Evolutionary conservation across 2,113 vertebrate species (phyloP), one percentile per base, ranked within the genome.

Genomic region (Ellobius talpinus): DNA sequence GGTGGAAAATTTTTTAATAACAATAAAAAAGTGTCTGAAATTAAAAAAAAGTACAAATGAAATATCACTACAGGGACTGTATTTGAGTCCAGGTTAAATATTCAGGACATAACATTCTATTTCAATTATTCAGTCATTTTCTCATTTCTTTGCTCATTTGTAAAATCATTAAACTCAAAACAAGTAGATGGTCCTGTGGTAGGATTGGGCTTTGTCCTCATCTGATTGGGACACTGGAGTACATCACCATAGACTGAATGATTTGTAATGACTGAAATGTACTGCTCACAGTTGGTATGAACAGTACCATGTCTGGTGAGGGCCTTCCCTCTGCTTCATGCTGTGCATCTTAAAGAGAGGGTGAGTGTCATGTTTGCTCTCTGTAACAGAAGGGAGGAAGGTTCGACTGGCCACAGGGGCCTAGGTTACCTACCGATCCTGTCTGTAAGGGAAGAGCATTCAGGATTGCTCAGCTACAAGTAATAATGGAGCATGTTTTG

Each of bases 101-200:
- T 14, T 95, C 77, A 89, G 2, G 7, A 39, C 8, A 79, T 45
- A 87, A 87, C 14, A 14, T 73, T 94, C 11, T 31, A 82, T 78
- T 92, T 90, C 16, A 90, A 24, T 17, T 14, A 93, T 19, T 86
- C 8, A 19, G 13, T 77, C 36, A 94, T 90, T 52, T 92, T 89
- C 33, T 92, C 5, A 55, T 58, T 55, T 78, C 11, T 92, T 94
- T 94, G 42, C 21, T 89, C 39, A 42, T 92, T 76, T 90, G 33
- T 66, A 95, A 96, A 76, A 86, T 42, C 2, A 68, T 72, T 73
- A 84, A 87, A 77, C 87, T 66, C 31, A 63, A 63, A 70, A 55
- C 24, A 73, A 81, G 16, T 26, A 95, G 42, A 7, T 8, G 17
- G 39, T 7, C 4, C 3, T 10, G 2, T 76, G 33, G n/a, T 33